Base-by-base conservation (phyloP, 2,888 invertebrate genomes). In the Platycheirus rosarum region DNA sequence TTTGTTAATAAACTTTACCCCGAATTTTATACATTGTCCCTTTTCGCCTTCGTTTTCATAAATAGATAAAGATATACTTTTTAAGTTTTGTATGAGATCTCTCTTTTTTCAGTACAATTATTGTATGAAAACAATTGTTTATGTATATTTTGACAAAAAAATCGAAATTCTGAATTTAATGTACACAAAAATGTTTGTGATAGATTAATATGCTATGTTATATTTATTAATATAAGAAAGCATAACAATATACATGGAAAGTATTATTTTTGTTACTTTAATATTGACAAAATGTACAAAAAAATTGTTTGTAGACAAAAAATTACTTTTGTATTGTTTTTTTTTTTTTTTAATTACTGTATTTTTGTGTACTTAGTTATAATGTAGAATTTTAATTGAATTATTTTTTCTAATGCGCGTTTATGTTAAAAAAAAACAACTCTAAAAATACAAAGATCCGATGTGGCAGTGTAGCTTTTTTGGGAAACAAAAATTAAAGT, bases 401-500 rank as follows among this genome's bases (percentile, higher is more conserved):
- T 40, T 40, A 13, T 37, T 13, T 13, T 55, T 46, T 57, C 57
- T 65, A 65, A 20, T 16, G 8, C 29, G 29, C 4, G 29, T 32
- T 23, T 4, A 32, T 8, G 1, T 66, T 55, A 13, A 57, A 53
- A 51, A 23, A 51, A 46, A 55, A 35, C 1, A 26, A 32, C 29
- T 8, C 8, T 1, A 32, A 29, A 42, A 14, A 23, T 29, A 46
- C 18, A 62, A 35, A 46, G 40, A 32, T 66, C 40, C 74, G 49
- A 74, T 66, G 42, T 74, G 74, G 74, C 74, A 74, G 74, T 74
- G 74, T 51, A 74, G 74, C 66, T 66, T 66, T 60, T 42, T n/a
- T n/a, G n/a, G 66, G 16, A 66, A 66, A 66, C 16, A 40, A 40
- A 2, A 40, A 2, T 40, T 4, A 1, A 40, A 40, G 37, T 13